phyloP scores from a whole-genome alignment of 2,797 vertebrate genomes.

The Neosalanx taihuensis region DNA sequence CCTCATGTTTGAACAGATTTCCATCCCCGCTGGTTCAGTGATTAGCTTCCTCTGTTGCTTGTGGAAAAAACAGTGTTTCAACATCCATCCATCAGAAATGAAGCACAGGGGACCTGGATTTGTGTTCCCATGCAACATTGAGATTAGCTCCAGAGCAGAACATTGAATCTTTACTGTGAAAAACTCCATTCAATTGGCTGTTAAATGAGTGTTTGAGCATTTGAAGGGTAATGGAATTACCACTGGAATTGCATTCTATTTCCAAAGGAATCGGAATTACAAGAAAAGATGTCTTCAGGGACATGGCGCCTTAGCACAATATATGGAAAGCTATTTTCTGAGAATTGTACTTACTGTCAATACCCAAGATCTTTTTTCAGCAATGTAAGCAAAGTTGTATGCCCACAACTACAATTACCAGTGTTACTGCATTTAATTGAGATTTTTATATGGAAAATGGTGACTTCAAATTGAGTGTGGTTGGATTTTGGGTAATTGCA shows the following conservation, averaged over 20 bases:
- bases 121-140: slow-evolving; percentile 41
- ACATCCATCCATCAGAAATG: slow-evolving; percentile 38
- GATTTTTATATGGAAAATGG: slow-evolving; percentile 47
- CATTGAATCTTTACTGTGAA: neutral
- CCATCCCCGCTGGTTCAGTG: neutral
- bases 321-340: too few species aligned
- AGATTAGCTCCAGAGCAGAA: slow-evolving; percentile 16
- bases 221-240: neutral
- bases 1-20: neutral
- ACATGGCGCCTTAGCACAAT: too few species aligned
- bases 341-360: slow-evolving; percentile 3
- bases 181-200: slow-evolving; percentile 17
- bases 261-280: too few species aligned
- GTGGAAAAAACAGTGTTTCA: slow-evolving; percentile 12
- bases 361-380: neutral
- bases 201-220: neutral
- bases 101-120: slow-evolving; percentile 6
- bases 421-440: slow-evolving; percentile 24
- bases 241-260: too few species aligned
- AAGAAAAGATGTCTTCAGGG: too few species aligned
- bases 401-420: slow-evolving; percentile 6
- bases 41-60: slow-evolving; percentile 4
- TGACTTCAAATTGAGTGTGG: slow-evolving; percentile 40
- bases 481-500: slow-evolving; percentile 45
- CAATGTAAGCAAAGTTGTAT: neutral